Evolutionary conservation across 1,140 invertebrate species (phyloP).

Genomic region (Yoshiicerus persimilis): DNA sequence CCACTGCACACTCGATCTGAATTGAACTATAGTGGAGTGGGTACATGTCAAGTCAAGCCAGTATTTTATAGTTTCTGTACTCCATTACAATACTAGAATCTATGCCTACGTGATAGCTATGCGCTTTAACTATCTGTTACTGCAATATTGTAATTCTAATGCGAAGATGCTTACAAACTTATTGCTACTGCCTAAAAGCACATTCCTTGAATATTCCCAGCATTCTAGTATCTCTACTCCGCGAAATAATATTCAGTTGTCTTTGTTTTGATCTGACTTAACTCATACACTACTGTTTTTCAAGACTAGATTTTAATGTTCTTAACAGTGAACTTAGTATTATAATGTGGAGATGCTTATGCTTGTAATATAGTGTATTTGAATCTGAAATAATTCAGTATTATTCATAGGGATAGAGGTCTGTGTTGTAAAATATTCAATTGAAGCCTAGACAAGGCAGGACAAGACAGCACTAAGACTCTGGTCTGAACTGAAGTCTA

Average conservation of each 20-base stretch:
- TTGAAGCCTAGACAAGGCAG: background rate
- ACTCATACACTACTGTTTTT: background rate
- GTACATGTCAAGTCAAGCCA: background rate
- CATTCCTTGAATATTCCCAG: no score
- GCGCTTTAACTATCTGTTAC: background rate
- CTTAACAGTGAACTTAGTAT: no score
- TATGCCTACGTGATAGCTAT: no score
- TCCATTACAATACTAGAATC: background rate
- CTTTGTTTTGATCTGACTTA: background rate
- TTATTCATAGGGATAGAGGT: background rate
- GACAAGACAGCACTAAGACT: no score
- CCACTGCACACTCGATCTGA: background rate
- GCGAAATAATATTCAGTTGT: background rate
- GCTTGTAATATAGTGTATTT: no score
- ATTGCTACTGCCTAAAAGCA: no score
- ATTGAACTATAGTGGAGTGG: background rate
- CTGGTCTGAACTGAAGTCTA: background rate
- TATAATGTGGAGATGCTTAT: background rate
- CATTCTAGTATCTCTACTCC: background rate
- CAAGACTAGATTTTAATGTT: background rate
- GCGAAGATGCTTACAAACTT: background rate
- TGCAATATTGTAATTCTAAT: background rate
- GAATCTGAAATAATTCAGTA: background rate
- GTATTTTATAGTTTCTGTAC: background rate
- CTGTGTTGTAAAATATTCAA: background rate